Evolutionary conservation across 2,888 invertebrate species (phyloP).

Genomic region (Patella ulyssiponensis): DNA sequence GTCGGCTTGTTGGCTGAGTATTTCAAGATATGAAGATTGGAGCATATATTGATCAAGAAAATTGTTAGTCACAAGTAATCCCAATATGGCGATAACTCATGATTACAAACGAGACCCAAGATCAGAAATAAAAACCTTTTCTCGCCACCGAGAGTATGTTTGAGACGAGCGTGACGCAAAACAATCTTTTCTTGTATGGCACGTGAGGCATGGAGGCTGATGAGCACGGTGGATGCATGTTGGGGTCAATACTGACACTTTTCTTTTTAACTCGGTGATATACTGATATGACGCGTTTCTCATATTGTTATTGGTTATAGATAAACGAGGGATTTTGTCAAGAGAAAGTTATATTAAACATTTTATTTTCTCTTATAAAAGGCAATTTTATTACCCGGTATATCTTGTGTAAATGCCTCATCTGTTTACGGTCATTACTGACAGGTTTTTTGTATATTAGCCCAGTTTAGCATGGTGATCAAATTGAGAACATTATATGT

Average conservation of each 20-base stretch:
- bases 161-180: conserved; percentile 3
- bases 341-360: not conserved
- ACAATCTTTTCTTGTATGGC: not conserved
- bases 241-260: conserved; percentile 2
- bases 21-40: conserved; percentile 4
- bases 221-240: not conserved
- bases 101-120: conserved; percentile 15
- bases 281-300: not conserved
- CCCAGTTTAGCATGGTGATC: too few species aligned
- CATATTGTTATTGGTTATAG: not conserved
- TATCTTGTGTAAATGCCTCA: too few species aligned
- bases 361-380: too few species aligned
- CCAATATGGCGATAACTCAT: conserved; percentile 19
- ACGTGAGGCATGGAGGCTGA: not conserved
- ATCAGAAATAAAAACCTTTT: conserved; percentile 20
- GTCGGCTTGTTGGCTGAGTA: not conserved
- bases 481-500: too few species aligned
- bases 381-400: too few species aligned
- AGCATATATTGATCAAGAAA: conserved; percentile 1
- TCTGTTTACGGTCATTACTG: too few species aligned
- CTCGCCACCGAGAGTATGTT: not conserved
- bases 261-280: not conserved
- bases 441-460: too few species aligned
- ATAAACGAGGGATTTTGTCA: not conserved
- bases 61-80: conserved; percentile 13